Evolutionary conservation across 1,140 invertebrate genomes (phyloP).

Genomic region (Drosophila tropicalis): DNA sequence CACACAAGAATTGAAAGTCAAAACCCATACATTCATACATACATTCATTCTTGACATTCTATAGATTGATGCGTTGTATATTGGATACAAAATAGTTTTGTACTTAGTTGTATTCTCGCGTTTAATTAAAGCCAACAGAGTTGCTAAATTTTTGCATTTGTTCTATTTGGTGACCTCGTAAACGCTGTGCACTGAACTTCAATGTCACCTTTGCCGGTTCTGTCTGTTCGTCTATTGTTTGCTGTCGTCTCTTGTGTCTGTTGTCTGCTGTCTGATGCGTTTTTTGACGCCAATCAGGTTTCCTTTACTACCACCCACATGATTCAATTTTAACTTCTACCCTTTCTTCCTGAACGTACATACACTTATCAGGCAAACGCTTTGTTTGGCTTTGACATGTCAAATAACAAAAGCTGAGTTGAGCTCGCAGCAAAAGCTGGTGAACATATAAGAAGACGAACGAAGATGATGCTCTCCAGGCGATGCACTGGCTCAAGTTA

Average conservation of each 20-base stretch:
- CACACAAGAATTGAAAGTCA: too few species aligned
- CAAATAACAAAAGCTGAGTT: slow-evolving; percentile 48
- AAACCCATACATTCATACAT: too few species aligned
- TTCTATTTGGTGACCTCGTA: too few species aligned
- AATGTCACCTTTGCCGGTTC: slow-evolving; percentile 63
- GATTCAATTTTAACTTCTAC: not conserved
- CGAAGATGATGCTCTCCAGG: not conserved
- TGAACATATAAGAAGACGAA: slow-evolving; percentile 28
- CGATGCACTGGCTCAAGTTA: slow-evolving; percentile 37
- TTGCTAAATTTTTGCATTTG: too few species aligned
- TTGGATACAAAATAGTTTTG: too few species aligned
- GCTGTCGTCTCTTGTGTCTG: not conserved
- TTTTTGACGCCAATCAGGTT: slow-evolving; percentile 74
- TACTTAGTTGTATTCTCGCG: too few species aligned
- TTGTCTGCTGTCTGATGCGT: slow-evolving; percentile 57
- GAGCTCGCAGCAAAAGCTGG: slow-evolving; percentile 2
- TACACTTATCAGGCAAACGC: slow-evolving; percentile 18
- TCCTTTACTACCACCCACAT: not conserved
- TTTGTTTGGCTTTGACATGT: slow-evolving; percentile 73
- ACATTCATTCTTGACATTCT: too few species aligned
- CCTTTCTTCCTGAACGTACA: not conserved
- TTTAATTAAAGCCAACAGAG: too few species aligned
- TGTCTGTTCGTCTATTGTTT: slow-evolving; percentile 1
- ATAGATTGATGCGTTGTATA: too few species aligned
- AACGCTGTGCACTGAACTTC: slow-evolving; percentile 54